Evolutionary conservation across 2,797 vertebrate species (phyloP).

Genomic region (Trachurus trachurus): DNA sequence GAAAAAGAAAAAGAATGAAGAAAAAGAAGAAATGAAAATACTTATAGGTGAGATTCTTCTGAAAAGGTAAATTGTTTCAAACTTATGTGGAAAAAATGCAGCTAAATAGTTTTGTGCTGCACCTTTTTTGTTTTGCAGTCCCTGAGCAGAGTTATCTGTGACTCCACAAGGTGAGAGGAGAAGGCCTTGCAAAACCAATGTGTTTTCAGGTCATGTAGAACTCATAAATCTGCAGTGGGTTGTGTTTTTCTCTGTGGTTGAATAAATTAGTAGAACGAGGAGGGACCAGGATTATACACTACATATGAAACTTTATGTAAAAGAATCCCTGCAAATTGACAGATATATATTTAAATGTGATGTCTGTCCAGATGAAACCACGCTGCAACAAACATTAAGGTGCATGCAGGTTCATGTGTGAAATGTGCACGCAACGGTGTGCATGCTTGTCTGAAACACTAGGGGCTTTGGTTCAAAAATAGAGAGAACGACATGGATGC

Average conservation of each 20-base stretch:
- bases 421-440: background rate
- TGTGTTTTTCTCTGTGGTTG: constrained; percentile 1
- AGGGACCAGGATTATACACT: background rate
- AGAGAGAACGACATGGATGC: background rate
- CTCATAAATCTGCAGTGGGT: constrained; percentile 1
- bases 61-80: constrained; percentile 54
- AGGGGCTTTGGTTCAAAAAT: background rate
- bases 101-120: constrained; percentile 39
- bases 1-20: constrained; percentile 59
- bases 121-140: constrained; percentile 39
- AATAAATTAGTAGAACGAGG: constrained; percentile 12
- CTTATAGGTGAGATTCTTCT: constrained; percentile 45
- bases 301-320: background rate
- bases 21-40: constrained; percentile 63
- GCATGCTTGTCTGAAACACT: background rate
- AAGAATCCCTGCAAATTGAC: background rate
- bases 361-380: constrained; percentile 1
- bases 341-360: background rate
- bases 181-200: constrained; percentile 14
- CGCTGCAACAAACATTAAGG: background rate
- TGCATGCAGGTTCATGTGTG: background rate
- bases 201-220: constrained; percentile 10
- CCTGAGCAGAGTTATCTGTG: constrained; percentile 12
- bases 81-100: constrained; percentile 32
- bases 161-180: constrained; percentile 18